phyloP scores from a whole-genome alignment of 2,113 vertebrate species.

The Notarius lentiginosus region DNA sequence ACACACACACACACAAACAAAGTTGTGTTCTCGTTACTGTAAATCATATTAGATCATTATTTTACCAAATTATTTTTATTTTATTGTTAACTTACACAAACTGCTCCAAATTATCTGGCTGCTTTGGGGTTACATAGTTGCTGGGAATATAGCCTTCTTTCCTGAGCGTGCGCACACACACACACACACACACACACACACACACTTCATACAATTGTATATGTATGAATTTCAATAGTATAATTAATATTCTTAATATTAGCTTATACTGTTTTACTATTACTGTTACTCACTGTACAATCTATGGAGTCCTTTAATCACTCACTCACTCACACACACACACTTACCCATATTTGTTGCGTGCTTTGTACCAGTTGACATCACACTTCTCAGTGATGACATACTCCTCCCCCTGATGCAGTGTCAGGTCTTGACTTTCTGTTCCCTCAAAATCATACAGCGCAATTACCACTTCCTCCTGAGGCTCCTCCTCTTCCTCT shows the following conservation, averaged over 20 bases:
- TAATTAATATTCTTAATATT: not conserved
- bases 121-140: conserved; percentile 89
- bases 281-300: not conserved
- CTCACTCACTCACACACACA: not conserved
- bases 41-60: not conserved
- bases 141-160: conserved; percentile 91
- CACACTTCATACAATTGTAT: not conserved
- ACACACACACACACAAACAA: not conserved
- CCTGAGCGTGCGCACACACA: conserved; percentile 64
- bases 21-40: no score
- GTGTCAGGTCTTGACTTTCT: conserved; percentile 83
- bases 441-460: conserved; percentile 86
- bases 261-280: conserved; percentile 1
- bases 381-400: conserved; percentile 84
- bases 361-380: conserved; percentile 87
- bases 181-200: conserved; percentile 31
- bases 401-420: conserved; percentile 85
- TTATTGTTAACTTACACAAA: conserved; percentile 78
- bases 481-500: conserved; percentile 56
- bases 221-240: not conserved
- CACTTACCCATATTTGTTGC: conserved; percentile 82
- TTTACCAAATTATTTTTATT: not conserved
- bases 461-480: conserved; percentile 80
- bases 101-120: conserved; percentile 82
- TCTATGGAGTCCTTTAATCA: not conserved